Percentiles rank a stretch among this genome's conserved stretches.
phyloP scores from a whole-genome alignment of 2,113 vertebrate genomes.

The Saguinus imperator region DNA sequence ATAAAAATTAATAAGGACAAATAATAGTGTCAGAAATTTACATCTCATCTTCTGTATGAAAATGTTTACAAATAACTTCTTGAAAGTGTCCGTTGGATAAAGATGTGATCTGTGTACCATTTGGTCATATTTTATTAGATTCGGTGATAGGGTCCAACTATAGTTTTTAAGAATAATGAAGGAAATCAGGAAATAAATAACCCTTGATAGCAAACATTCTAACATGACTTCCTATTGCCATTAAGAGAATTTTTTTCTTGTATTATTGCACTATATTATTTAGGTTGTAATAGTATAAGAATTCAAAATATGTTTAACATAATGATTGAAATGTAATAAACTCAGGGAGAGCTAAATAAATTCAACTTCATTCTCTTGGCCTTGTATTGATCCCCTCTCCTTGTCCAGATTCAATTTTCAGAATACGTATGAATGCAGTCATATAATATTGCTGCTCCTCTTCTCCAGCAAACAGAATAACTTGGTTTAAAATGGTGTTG shows the following conservation, averaged over 20 bases:
- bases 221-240: not conserved
- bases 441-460: not conserved
- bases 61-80: not conserved
- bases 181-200: not conserved
- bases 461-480: not conserved
- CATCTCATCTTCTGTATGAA: not conserved
- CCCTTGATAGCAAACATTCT: not conserved
- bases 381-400: not conserved
- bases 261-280: not conserved
- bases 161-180: constrained; percentile 8
- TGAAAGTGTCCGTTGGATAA: not conserved
- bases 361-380: not conserved
- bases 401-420: not conserved
- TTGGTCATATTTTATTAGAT: not conserved
- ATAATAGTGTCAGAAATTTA: not conserved
- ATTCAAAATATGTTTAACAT: not conserved
- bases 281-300: not conserved
- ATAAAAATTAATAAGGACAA: not conserved
- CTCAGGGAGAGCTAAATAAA: not conserved
- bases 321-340: not conserved
- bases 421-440: not conserved
- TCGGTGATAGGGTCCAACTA: not conserved
- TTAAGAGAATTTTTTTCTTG: not conserved
- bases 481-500: not conserved
- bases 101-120: not conserved